Evolutionary conservation across 1,140 invertebrate species (phyloP), one percentile per base, ranked within the genome.

Genomic region (Bilobella aurantiaca): DNA sequence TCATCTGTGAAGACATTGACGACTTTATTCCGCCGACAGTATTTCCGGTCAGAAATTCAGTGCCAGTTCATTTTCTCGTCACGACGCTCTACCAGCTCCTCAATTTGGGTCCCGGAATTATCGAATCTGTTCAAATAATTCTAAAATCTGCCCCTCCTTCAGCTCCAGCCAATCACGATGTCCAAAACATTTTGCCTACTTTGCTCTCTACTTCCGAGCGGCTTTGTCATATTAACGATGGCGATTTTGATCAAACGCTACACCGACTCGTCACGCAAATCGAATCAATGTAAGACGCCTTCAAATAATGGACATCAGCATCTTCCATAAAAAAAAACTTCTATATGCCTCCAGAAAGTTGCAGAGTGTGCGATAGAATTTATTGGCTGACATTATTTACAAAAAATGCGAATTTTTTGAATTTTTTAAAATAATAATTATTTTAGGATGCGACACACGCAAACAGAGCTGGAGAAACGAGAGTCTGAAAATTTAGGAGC

Each of bases 1-100:
- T 69, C 18, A 65, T 73, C 27, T 70, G 68, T 67, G 68, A 73
- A 69, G 71, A 73, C 59, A 73, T 73, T 64, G 71, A 73, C 62
- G 71, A 73, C 27, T 31, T 68, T 29, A 65, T 70, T 27, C 71
- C 71, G 12, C 61, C 42, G 5, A 25, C 57, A 47, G 67, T 42
- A 56, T n/a, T 58, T 8, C 71, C 71, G 14, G 66, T 69, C 0
- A 18, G 71, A 32, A 65, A 66, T 42, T 68, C 67, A 47, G 68
- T 69, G 16, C 64, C 64, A 27, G 67, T 73, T 29, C 71, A 73
- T 47, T 69, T 73, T 56, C 64, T 73, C 16, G 63, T 73, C 27
- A 70, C 71, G 14, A 63, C 68, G 21, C 37, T 73, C 23, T 73
- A 70, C 30, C 62, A 65, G 49, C 59, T 73, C 12, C 62, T 73